Evolutionary conservation across 2,113 vertebrate genomes (phyloP).

Genomic region (Kryptolebias marmoratus): DNA sequence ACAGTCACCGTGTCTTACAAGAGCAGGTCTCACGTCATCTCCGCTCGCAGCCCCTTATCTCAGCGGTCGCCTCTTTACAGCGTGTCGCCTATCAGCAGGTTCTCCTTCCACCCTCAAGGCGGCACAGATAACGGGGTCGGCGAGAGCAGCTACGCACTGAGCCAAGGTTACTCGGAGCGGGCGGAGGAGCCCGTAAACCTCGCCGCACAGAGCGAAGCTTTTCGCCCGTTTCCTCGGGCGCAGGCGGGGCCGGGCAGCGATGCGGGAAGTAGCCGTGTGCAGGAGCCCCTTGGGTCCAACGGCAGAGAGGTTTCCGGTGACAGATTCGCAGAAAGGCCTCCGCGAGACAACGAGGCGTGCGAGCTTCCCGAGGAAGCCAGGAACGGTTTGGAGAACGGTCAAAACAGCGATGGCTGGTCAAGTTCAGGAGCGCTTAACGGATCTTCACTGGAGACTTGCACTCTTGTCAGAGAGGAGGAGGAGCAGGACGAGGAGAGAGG

Average conservation of each 20-base stretch:
- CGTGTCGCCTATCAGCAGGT: slow-evolving; percentile 67
- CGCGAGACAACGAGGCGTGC: slow-evolving; percentile 33
- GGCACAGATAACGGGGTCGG: slow-evolving; percentile 54
- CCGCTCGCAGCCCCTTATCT: slow-evolving; percentile 63
- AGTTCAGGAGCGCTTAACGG: slow-evolving; percentile 40
- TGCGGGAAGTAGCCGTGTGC: slow-evolving; percentile 28
- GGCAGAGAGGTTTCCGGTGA: slow-evolving; percentile 40
- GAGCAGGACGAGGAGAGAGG: slow-evolving; percentile 30
- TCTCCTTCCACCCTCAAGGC: slow-evolving; percentile 65
- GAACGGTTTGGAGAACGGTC: slow-evolving; percentile 55
- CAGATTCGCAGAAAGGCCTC: slow-evolving; percentile 18
- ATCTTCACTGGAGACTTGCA: slow-evolving; percentile 26
- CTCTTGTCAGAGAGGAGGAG: slow-evolving; percentile 17
- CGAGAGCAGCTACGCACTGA: slow-evolving; percentile 52
- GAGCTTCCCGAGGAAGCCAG: neutral
- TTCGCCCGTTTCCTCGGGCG: slow-evolving; percentile 57
- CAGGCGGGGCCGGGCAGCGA: slow-evolving; percentile 50
- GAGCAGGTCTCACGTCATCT: slow-evolving; percentile 80
- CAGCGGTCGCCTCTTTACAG: slow-evolving; percentile 59
- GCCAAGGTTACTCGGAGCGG: slow-evolving; percentile 68
- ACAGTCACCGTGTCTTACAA: slow-evolving; percentile 84
- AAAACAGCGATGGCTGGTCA: slow-evolving; percentile 20
- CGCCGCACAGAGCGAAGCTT: slow-evolving; percentile 53
- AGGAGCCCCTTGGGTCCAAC: slow-evolving; percentile 52
- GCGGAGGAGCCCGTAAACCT: slow-evolving; percentile 61